Percentiles rank a stretch among this genome's conserved stretches.
These are phyloP conservation scores for Centropus unirufus DNA, from an alignment of 2,113 vertebrate genomes.

Conservation along the genomic window DNA sequence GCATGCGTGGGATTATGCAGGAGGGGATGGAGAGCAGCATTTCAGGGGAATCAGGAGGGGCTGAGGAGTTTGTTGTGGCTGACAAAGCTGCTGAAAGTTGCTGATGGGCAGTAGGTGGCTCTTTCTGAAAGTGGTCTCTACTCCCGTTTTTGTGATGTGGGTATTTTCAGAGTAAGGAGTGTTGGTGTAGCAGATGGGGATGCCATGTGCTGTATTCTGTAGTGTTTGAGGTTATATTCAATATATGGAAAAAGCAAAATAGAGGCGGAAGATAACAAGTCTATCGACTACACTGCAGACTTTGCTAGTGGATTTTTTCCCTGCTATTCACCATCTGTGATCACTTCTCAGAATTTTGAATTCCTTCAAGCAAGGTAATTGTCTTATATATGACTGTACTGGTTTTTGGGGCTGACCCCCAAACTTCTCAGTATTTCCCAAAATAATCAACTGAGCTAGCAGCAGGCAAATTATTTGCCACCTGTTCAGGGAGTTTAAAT, in stretches of 20 bases:
- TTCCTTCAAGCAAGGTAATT: fast-evolving
- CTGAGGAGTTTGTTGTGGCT: not conserved
- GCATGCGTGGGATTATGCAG: fast-evolving
- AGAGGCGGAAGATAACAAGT: not conserved
- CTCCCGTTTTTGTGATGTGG: not conserved
- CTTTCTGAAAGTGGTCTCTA: fast-evolving
- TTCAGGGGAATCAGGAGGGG: not conserved
- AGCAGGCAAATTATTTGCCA: not conserved
- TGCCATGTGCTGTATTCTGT: not conserved
- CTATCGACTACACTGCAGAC: not conserved
- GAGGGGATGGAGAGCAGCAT: not conserved
- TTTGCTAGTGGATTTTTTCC: not conserved
- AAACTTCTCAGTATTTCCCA: not conserved
- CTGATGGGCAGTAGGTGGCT: not conserved
- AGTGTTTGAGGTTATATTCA: not conserved
- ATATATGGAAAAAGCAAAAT: not conserved
- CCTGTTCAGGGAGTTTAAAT: not conserved
- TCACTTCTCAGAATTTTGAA: not conserved
- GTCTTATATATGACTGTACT: not conserved
- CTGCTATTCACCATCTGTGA: not conserved
- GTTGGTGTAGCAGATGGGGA: not conserved
- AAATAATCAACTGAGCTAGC: not conserved
- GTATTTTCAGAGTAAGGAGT: not conserved
- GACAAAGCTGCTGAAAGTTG: not conserved
- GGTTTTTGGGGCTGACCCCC: not conserved